phyloP scores from a whole-genome alignment of 1,140 invertebrate species.

The Solenopsis fugax region DNA sequence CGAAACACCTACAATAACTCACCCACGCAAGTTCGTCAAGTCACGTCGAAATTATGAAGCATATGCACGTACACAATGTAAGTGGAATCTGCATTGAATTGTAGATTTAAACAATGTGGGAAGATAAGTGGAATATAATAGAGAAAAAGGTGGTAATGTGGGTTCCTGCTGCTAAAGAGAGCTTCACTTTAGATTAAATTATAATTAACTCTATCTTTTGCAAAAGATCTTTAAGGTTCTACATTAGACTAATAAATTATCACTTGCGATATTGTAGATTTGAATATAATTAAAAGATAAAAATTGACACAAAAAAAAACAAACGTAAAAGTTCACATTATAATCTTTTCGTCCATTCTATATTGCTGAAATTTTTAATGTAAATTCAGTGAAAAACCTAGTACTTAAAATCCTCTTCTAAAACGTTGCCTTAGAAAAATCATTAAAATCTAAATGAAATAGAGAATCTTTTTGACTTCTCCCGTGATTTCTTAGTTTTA shows the following conservation, averaged over 20 bases:
- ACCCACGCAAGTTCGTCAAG: not conserved
- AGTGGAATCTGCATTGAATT: constrained; percentile 30
- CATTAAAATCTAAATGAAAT: not conserved
- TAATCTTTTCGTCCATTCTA: not conserved
- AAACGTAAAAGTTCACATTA: too few relatives aligned
- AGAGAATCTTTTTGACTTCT: not conserved
- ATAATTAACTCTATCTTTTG: too few relatives aligned
- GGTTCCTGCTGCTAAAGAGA: too few relatives aligned
- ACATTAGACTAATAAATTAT: too few relatives aligned
- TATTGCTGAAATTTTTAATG: not conserved
- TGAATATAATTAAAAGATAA: too few relatives aligned
- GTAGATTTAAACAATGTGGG: not conserved
- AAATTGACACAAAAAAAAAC: too few relatives aligned
- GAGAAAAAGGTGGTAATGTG: too few relatives aligned
- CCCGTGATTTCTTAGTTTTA: not conserved
- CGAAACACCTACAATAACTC: not conserved
- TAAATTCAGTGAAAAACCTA: not conserved
- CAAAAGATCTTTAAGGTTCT: too few relatives aligned
- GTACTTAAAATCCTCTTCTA: not conserved
- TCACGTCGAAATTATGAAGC: constrained; percentile 37
- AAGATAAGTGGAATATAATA: not conserved
- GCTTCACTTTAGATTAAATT: too few relatives aligned
- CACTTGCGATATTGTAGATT: too few relatives aligned
- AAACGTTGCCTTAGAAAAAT: not conserved
- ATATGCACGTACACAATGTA: constrained; percentile 20